A percentile compares a stretch with the other conserved stretches of the same genome.
These are phyloP conservation scores for Rhinella marina DNA, from an alignment of 2,797 vertebrate genomes.

Conservation along the genomic window DNA sequence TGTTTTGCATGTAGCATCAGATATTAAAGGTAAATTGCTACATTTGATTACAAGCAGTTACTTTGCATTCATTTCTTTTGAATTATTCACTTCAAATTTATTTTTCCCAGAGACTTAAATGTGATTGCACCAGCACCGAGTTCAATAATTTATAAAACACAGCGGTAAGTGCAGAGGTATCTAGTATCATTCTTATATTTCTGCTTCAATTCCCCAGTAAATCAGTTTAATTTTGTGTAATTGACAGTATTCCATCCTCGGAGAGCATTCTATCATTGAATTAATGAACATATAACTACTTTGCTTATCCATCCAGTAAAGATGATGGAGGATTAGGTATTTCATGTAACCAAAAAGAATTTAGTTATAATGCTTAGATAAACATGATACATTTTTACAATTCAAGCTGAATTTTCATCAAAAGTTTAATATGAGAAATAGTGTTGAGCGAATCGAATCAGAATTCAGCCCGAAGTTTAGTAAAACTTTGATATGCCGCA, in stretches of 20 bases:
- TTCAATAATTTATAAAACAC: background rate
- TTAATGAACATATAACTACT: slow-evolving; percentile 32
- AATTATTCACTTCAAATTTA: background rate
- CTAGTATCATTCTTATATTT: background rate
- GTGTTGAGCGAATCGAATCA: background rate
- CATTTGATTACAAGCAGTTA: background rate
- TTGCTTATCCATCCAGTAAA: slow-evolving; percentile 40
- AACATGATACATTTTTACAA: background rate
- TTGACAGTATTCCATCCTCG: slow-evolving; percentile 25
- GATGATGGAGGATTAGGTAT: slow-evolving; percentile 21
- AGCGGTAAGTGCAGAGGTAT: background rate
- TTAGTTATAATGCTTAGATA: slow-evolving; percentile 9
- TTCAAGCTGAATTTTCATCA: background rate
- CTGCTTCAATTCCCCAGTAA: slow-evolving; percentile 1
- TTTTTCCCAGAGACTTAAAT: background rate
- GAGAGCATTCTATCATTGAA: slow-evolving; percentile 38
- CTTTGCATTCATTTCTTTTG: background rate
- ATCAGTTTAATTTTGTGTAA: slow-evolving; percentile 31
- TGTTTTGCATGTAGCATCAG: background rate
- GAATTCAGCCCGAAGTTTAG: no score
- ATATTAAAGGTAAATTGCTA: background rate
- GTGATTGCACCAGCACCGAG: background rate
- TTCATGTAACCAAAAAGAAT: slow-evolving; percentile 1
- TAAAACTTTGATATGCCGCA: no score
- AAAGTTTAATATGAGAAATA: background rate